These are phyloP conservation scores for Patella vulgata DNA, from an alignment of 1,140 invertebrate species.

Conservation along the genomic window DNA sequence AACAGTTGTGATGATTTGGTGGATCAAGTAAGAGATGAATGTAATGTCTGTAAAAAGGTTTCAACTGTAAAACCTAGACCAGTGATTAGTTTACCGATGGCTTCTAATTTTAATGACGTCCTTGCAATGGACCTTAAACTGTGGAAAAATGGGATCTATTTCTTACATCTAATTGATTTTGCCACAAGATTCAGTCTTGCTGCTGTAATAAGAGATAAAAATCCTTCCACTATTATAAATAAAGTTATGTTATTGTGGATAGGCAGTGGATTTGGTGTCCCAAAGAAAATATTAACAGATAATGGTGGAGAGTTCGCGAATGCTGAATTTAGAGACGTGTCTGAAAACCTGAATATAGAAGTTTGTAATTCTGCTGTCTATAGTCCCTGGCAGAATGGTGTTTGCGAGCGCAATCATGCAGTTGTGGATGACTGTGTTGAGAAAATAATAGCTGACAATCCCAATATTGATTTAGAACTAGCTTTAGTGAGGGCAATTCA, in stretches of 20 bases:
- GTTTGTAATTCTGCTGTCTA: background rate
- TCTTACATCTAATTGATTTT: conserved; percentile 6
- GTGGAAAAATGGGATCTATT: background rate
- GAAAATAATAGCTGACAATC: conserved; percentile 2
- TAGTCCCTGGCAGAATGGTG: conserved; percentile 9
- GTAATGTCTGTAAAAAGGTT: conserved; percentile 7
- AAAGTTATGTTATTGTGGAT: conserved; percentile 10
- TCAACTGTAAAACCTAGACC: background rate
- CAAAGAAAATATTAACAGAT: background rate
- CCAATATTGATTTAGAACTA: no score
- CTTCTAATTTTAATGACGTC: conserved; percentile 15
- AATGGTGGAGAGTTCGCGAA: conserved; percentile 1
- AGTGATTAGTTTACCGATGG: conserved; percentile 7
- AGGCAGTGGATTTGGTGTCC: conserved; percentile 4
- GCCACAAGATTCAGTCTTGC: conserved; percentile 5
- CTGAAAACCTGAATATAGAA: conserved; percentile 5
- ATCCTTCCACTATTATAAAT: background rate
- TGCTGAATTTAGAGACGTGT: conserved; percentile 4
- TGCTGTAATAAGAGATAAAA: conserved; percentile 6
- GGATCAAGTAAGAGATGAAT: background rate
- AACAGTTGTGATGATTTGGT: background rate
- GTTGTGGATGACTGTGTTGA: conserved; percentile 12
- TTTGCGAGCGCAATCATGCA: conserved; percentile 6
- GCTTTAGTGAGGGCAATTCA: conserved; percentile 1
- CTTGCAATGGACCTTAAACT: conserved; percentile 7